Evolutionary conservation across 1,140 invertebrate genomes (phyloP).

Genomic region (Danaus melanippus): DNA sequence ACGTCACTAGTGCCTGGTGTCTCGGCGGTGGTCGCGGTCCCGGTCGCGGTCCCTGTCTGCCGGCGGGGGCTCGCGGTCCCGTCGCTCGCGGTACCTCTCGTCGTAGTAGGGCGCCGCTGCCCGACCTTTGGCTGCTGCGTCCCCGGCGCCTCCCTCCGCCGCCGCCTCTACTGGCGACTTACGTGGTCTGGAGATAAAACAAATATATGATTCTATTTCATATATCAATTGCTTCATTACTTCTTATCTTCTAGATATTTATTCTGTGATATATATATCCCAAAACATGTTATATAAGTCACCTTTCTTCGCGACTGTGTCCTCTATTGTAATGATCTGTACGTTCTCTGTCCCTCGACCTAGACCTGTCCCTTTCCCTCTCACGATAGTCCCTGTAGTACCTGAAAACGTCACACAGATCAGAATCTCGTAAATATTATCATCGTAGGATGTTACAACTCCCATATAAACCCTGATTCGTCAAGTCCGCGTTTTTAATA

Average conservation of each 20-base stretch:
- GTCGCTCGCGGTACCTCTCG: constrained; percentile 82
- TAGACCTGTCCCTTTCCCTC: constrained; percentile 73
- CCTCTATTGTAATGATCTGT: constrained; percentile 72
- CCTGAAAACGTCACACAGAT: constrained; percentile 24
- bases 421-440: too few species aligned
- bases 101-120: constrained; percentile 84
- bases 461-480: too few species aligned
- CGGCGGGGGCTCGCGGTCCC: constrained; percentile 76
- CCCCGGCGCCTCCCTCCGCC: constrained; percentile 58
- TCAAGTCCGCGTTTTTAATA: background rate
- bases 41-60: constrained; percentile 77
- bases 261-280: too few species aligned
- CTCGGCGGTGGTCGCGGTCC: constrained; percentile 78
- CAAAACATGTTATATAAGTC: constrained; percentile 30
- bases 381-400: constrained; percentile 75
- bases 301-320: constrained; percentile 84
- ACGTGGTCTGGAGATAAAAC: constrained; percentile 68
- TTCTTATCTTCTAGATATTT: too few species aligned
- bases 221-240: too few species aligned
- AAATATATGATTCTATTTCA: background rate
- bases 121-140: constrained; percentile 73
- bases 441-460: too few species aligned
- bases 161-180: constrained; percentile 72
- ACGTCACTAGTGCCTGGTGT: constrained; percentile 74
- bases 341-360: constrained; percentile 71